Conservation (phyloP, 2,888 invertebrate species). For the Pherbina coryleti region DNA sequence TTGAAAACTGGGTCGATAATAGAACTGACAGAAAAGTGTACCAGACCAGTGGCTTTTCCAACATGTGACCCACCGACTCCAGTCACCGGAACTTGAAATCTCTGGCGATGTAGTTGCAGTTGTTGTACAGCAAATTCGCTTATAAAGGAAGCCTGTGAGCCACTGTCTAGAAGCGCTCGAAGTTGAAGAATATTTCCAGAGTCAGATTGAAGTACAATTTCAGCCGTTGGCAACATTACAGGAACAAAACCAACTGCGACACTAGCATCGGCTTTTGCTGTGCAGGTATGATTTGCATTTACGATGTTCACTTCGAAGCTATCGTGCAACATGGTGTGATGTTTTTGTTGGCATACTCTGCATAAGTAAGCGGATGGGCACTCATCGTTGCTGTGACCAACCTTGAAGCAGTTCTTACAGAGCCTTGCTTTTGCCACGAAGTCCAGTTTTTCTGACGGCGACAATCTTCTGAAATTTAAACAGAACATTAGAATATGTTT, state of each 20-base stretch:
- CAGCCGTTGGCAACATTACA: no score
- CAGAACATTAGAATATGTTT: conserved; percentile 38
- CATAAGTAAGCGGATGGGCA: conserved; percentile 28
- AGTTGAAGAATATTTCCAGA: conserved; percentile 23
- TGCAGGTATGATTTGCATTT: background rate
- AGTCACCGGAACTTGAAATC: conserved; percentile 28
- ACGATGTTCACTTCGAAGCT: background rate
- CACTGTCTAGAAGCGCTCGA: conserved; percentile 37
- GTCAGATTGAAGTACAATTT: conserved; percentile 14
- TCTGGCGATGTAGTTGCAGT: conserved; percentile 36
- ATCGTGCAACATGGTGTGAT: background rate
- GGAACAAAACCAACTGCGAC: background rate
- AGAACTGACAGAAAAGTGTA: conserved; percentile 36
- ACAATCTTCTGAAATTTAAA: conserved; percentile 26
- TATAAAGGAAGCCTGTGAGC: conserved; percentile 38
- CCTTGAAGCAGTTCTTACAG: conserved; percentile 36
- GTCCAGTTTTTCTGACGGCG: conserved; percentile 4
- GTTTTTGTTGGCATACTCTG: background rate
- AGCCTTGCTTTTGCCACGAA: conserved; percentile 23
- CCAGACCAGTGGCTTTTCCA: conserved; percentile 37
- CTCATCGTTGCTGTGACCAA: background rate
- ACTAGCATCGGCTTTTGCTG: background rate
- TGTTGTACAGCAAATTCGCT: conserved; percentile 44
- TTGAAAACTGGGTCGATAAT: conserved; percentile 39
- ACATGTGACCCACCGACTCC: conserved; percentile 36